Evolutionary conservation across 2,888 invertebrate species (phyloP), one percentile per base, ranked within the genome.

Genomic region (Hydriomena furcata): DNA sequence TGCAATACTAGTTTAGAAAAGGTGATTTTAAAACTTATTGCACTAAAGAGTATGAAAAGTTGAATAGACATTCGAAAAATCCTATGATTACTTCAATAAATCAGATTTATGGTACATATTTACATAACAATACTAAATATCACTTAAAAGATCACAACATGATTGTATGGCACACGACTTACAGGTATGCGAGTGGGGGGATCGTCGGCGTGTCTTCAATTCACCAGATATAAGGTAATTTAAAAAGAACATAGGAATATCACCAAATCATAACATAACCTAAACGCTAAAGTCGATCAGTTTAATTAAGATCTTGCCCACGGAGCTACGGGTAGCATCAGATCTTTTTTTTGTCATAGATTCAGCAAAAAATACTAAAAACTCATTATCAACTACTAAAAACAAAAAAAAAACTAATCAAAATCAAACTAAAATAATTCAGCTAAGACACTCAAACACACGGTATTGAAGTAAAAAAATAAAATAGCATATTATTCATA

Each of bases 291-390:
- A 79, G 76, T 83, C 85, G 87, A 90, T 89, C 87, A 79, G 79
- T 66, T 74, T 73, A 76, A 61, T 74, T 73, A 76, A 61, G 72
- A 76, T 62, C 74, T 62, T 67, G 68, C 53, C 68, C 43, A 20
- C 58, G 61, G 66, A 69, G 65, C 66, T 52, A 62, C 35, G 68
- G 72, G 69, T 66, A 82, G 76, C 71, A 77, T 91, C 91, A 92
- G 92, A 93, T 93, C 92, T 92, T 79, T 89, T n/a, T n/a, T 91
- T 89, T 91, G 91, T 91, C 91, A 92, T 87, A 89, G 84, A 87
- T 87, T 87, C 86, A 84, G 84, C 79, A 74, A 82, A 84, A 85
- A 82, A 79, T 78, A 83, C 80, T 81, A 91, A 91, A 91, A 91
- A 92, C 59, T 52, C 82, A 86, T 90, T 88, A 91, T 80, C 78